Evolutionary conservation across 2,797 vertebrate genomes (phyloP).

Genomic region (Tokudaia muenninki): DNA sequence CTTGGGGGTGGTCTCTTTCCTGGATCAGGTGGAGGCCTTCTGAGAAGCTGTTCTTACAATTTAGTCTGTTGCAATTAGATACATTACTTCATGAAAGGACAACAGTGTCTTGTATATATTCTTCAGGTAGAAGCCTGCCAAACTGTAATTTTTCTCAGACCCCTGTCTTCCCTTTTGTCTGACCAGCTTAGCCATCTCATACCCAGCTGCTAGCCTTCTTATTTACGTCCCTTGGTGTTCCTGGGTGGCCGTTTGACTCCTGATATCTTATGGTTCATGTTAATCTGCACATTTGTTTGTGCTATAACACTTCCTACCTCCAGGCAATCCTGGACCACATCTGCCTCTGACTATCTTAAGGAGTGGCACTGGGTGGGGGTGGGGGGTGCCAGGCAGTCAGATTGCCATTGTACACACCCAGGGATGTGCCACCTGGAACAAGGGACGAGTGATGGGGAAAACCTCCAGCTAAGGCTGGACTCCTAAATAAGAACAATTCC

Average conservation of each 20-base stretch:
- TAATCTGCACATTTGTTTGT: background rate
- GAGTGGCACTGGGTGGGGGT: background rate
- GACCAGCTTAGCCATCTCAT: background rate
- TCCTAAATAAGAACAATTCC: background rate
- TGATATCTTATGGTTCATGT: background rate
- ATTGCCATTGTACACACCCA: background rate
- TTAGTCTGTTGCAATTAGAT: slow-evolving; percentile 37
- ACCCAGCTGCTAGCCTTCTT: background rate
- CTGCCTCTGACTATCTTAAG: background rate
- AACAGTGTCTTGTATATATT: background rate
- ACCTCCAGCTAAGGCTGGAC: background rate
- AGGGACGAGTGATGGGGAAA: background rate
- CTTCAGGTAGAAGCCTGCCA: background rate
- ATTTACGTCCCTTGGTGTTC: background rate
- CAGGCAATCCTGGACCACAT: background rate
- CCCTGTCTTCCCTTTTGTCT: background rate
- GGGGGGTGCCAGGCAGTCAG: background rate
- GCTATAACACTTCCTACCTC: background rate
- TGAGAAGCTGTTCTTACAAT: background rate
- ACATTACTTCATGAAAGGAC: background rate
- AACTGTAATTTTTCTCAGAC: background rate
- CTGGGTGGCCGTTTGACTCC: background rate
- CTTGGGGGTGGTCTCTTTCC: background rate
- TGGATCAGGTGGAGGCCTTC: background rate
- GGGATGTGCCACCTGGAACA: background rate